phyloP scores from a whole-genome alignment of 2,113 vertebrate species.

The Dendrocopos noguchii region DNA sequence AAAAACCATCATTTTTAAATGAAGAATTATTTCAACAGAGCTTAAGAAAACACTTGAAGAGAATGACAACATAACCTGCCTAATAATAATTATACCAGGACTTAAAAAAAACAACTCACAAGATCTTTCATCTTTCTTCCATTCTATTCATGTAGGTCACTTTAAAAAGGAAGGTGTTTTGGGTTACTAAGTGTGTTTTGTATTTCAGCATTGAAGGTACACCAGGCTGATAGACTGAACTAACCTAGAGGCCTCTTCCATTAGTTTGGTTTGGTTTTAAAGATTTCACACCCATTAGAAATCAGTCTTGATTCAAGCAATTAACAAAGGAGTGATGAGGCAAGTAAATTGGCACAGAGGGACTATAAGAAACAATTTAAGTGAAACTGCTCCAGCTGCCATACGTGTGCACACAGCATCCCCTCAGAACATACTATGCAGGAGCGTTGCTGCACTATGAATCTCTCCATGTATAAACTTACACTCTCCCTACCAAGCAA shows the following conservation, averaged over 20 bases:
- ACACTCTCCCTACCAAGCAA: neutral
- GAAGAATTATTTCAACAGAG: neutral
- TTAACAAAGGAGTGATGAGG: constrained; percentile 41
- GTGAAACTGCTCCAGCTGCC: constrained; percentile 27
- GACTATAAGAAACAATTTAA: constrained; percentile 23
- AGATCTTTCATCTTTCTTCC: neutral
- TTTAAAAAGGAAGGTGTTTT: neutral
- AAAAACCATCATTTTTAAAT: neutral
- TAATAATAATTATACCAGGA: neutral
- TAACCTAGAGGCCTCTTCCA: neutral
- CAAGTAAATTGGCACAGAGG: constrained; percentile 36
- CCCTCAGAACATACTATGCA: neutral
- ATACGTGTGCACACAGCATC: neutral
- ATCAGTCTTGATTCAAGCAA: constrained; percentile 1
- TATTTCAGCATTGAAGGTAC: neutral
- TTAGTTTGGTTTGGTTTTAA: neutral
- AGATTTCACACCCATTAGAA: constrained; percentile 3
- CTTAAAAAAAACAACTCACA: too few relatives aligned
- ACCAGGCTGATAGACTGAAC: neutral
- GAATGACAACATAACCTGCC: neutral
- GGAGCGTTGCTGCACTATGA: neutral
- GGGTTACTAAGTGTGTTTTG: neutral
- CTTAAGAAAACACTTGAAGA: neutral
- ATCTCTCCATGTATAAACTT: neutral
- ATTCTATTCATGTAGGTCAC: neutral